Conservation (phyloP, 2,888 invertebrate genomes). For the Amphipoea oculea region DNA sequence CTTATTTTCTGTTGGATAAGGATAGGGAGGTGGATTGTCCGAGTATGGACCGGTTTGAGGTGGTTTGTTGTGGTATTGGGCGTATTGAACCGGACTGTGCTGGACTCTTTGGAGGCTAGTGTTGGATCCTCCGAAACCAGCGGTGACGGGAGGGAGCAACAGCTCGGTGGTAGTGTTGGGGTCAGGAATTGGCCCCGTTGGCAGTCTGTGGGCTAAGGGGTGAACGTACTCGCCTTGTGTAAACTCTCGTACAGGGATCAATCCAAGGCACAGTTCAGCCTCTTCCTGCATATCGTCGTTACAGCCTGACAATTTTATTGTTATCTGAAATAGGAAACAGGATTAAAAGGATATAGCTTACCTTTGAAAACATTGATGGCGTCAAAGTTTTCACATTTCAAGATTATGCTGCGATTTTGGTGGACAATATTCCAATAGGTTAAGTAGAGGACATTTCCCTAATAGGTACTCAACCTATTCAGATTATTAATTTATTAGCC, state of each 20-base stretch:
- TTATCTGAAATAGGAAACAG: slow-evolving; percentile 72
- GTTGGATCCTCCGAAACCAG: slow-evolving; percentile 32
- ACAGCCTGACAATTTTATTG: slow-evolving; percentile 80
- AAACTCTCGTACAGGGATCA: slow-evolving; percentile 72
- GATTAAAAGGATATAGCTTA: not conserved
- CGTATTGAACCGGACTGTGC: slow-evolving; percentile 12
- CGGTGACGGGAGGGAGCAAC: slow-evolving; percentile 29
- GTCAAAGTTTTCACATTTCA: not conserved
- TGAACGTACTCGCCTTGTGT: slow-evolving; percentile 69
- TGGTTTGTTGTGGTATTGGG: slow-evolving; percentile 22
- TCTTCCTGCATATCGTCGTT: slow-evolving; percentile 78
- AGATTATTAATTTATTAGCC: not conserved
- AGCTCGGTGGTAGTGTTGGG: slow-evolving; percentile 14
- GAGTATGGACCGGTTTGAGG: slow-evolving; percentile 27
- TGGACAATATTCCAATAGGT: not conserved
- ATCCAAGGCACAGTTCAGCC: slow-evolving; percentile 78
- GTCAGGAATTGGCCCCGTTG: slow-evolving; percentile 73
- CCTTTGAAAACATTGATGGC: not conserved
- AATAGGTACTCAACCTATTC: not conserved
- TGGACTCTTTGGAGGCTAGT: slow-evolving; percentile 45
- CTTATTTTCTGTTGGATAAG: slow-evolving; percentile 34
- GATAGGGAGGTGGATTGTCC: slow-evolving; percentile 50
- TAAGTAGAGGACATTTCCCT: not conserved
- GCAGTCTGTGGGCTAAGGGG: slow-evolving; percentile 75
- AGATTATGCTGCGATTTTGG: not conserved